phyloP scores from a whole-genome alignment of 2,113 vertebrate genomes.

The Leptobrachium ailaonicum region DNA sequence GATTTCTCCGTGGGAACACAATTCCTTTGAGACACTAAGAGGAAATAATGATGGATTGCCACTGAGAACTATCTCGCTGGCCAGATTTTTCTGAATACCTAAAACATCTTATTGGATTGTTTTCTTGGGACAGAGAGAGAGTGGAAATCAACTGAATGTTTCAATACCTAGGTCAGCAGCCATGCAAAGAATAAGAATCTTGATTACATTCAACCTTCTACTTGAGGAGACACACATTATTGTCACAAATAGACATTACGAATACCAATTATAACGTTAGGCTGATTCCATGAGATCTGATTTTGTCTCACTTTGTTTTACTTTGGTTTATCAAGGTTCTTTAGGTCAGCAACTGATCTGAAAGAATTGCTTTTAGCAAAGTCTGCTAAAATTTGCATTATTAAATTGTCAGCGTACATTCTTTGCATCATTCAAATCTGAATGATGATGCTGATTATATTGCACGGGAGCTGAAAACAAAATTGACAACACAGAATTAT shows the following conservation, averaged over 20 bases:
- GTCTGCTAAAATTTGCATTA: background rate
- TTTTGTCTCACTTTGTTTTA: background rate
- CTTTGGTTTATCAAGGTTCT: constrained; percentile 10
- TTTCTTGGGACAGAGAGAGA: constrained; percentile 56
- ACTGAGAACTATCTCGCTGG: constrained; percentile 42
- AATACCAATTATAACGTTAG: constrained; percentile 17
- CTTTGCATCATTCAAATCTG: background rate
- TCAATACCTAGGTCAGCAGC: constrained; percentile 30
- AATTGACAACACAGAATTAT: too few relatives aligned
- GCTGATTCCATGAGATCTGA: background rate
- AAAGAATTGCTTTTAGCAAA: background rate
- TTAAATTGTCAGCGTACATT: background rate
- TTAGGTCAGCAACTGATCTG: background rate
- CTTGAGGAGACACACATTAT: background rate
- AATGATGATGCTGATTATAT: too few relatives aligned
- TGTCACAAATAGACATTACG: background rate
- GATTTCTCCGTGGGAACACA: constrained; percentile 32
- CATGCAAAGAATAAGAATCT: constrained; percentile 5
- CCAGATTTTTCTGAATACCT: constrained; percentile 53
- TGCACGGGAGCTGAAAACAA: too few relatives aligned
- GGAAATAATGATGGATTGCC: constrained; percentile 57
- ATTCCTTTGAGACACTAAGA: constrained; percentile 53
- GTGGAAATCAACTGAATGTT: constrained; percentile 35
- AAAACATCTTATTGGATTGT: constrained; percentile 55
- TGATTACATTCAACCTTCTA: constrained; percentile 33